Percentiles rank a stretch among this genome's conserved stretches.
Evolutionary conservation across 2,797 vertebrate species (phyloP).

Genomic region (Carapus acus): DNA sequence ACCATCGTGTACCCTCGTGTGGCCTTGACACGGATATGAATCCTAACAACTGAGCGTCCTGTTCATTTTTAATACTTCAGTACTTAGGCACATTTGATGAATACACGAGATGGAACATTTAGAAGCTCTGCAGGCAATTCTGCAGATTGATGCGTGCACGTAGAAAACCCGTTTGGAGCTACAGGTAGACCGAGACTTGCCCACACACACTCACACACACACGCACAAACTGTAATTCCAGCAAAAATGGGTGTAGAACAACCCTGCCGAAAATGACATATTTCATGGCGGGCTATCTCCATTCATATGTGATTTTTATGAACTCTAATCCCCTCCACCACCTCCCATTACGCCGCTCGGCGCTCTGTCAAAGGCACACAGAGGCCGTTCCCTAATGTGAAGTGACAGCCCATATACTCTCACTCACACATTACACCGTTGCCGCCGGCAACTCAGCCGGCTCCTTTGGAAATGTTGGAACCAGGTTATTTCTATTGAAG

Average conservation of each 20-base stretch:
- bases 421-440: slow-evolving; percentile 91
- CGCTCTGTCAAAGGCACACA: slow-evolving; percentile 90
- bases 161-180: not conserved
- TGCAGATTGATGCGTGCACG: not conserved
- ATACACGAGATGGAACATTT: not conserved
- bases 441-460: slow-evolving; percentile 87
- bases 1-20: too few relatives aligned
- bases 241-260: slow-evolving; percentile 41
- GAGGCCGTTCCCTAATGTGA: slow-evolving; percentile 92
- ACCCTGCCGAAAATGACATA: slow-evolving; percentile 43
- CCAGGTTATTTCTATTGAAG: slow-evolving; percentile 99
- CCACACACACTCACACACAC: slow-evolving; percentile 3
- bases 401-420: slow-evolving; percentile 97
- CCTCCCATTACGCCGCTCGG: slow-evolving; percentile 89
- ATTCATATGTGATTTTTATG: slow-evolving; percentile 87
- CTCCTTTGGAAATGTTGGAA: slow-evolving; percentile 95
- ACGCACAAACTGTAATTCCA: slow-evolving; percentile 24
- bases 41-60: too few relatives aligned
- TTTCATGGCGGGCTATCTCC: slow-evolving; percentile 74
- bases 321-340: slow-evolving; percentile 92
- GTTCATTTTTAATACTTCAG: too few relatives aligned
- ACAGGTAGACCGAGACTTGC: not conserved
- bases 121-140: not conserved
- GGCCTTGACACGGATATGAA: too few relatives aligned
- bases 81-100: not conserved